A percentile compares a stretch with the other conserved stretches of the same genome.
These are phyloP conservation scores for Pteronura brasiliensis DNA, from an alignment of 2,113 vertebrate genomes.

Conservation along the genomic window DNA sequence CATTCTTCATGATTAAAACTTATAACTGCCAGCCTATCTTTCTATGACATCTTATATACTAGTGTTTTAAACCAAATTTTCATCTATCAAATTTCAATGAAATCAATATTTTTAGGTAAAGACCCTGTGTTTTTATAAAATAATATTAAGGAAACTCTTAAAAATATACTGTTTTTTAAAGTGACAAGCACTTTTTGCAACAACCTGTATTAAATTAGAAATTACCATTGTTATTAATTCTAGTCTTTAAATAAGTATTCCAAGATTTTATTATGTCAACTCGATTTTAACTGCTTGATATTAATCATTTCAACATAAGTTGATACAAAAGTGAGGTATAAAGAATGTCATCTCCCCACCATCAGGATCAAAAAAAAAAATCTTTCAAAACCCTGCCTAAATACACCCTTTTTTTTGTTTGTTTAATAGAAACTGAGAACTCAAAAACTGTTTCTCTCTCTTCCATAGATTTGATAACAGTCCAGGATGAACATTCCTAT, in stretches of 20 bases:
- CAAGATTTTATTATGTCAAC: background rate
- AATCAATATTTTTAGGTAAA: background rate
- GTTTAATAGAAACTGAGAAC: background rate
- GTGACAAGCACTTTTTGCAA: background rate
- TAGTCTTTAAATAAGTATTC: background rate
- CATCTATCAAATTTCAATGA: background rate
- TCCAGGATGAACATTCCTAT: background rate
- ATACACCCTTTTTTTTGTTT: background rate
- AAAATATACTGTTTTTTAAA: background rate
- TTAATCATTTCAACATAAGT: background rate
- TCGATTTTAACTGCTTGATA: background rate
- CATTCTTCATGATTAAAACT: background rate
- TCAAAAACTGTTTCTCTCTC: background rate
- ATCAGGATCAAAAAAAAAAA: background rate
- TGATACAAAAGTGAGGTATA: background rate
- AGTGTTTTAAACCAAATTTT: background rate
- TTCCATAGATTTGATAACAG: background rate
- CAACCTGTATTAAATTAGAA: background rate
- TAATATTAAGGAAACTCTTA: background rate
- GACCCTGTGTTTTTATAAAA: background rate
- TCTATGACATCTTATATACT: background rate
- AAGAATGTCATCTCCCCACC: background rate
- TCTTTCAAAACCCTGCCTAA: constrained; percentile 18
- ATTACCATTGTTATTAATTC: background rate
- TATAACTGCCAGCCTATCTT: background rate